These are phyloP conservation scores for Epizoanthus illoricatus DNA, from an alignment of 92 coral and sea anemone genomes.

Conservation along the genomic window DNA sequence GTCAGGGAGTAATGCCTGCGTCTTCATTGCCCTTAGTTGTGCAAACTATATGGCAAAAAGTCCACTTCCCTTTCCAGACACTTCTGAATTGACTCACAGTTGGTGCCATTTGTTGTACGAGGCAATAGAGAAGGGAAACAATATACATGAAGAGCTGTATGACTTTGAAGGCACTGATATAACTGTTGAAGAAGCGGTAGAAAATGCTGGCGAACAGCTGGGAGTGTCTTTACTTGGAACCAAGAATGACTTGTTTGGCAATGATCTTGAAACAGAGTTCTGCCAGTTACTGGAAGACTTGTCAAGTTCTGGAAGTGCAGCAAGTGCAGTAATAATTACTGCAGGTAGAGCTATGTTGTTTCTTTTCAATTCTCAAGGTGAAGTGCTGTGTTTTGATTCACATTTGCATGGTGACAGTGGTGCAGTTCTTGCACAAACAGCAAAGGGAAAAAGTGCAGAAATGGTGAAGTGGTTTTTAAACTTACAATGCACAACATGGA, in stretches of 20 bases:
- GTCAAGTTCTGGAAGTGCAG: background rate
- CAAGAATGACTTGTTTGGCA: conserved; percentile 56
- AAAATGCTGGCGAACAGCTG: conserved; percentile 52
- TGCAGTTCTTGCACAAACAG: conserved; percentile 43
- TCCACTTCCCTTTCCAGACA: conserved; percentile 44
- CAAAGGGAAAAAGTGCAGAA: conserved; percentile 31
- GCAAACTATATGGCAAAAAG: conserved; percentile 27
- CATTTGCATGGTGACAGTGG: conserved; percentile 42
- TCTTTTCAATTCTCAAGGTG: conserved; percentile 26
- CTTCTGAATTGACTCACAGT: conserved; percentile 12
- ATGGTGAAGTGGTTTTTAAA: conserved; percentile 42
- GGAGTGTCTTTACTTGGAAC: conserved; percentile 32
- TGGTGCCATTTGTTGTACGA: conserved; percentile 23
- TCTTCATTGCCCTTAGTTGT: conserved; percentile 50
- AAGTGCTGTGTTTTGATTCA: conserved; percentile 46
- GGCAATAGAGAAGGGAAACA: conserved; percentile 56
- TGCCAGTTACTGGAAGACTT: conserved; percentile 27
- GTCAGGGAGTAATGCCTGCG: conserved; percentile 60
- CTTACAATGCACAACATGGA: conserved; percentile 5
- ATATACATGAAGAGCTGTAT: conserved; percentile 58
- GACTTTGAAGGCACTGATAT: conserved; percentile 48
- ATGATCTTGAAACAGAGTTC: conserved; percentile 20
- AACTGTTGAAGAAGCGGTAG: conserved; percentile 51
- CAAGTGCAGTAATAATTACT: conserved; percentile 44
- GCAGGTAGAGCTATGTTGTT: conserved; percentile 41